Conservation (phyloP, 2,888 invertebrate species). For the Aphelenchoides bicaudatus region DNA sequence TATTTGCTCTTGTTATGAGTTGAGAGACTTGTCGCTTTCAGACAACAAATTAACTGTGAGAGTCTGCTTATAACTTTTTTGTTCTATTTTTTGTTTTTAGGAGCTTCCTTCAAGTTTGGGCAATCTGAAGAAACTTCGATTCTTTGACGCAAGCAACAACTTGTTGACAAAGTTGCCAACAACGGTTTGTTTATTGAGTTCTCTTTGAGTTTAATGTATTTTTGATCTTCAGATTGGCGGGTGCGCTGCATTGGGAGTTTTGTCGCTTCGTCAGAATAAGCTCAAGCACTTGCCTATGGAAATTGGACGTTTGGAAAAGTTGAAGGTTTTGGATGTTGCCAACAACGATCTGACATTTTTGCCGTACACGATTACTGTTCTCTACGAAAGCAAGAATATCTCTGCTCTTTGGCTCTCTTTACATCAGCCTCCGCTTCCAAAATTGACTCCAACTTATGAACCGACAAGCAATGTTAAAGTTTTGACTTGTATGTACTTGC, state of each 20-base stretch:
- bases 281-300: constrained; percentile 54
- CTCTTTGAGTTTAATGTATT: constrained; percentile 70
- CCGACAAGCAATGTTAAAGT: constrained; percentile 79
- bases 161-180: constrained; percentile 82
- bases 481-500: constrained; percentile 92
- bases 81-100: constrained; percentile 62
- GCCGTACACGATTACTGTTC: constrained; percentile 86
- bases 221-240: constrained; percentile 67
- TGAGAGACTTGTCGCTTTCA: constrained; percentile 94
- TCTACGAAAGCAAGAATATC: constrained; percentile 70
- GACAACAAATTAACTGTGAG: constrained; percentile 79
- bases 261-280: constrained; percentile 91
- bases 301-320: constrained; percentile 82
- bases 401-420: constrained; percentile 97
- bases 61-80: not conserved
- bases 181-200: constrained; percentile 76
- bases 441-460: constrained; percentile 92
- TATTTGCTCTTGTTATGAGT: constrained; percentile 75
- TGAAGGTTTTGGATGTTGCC: constrained; percentile 90
- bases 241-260: constrained; percentile 73
- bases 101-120: constrained; percentile 37
- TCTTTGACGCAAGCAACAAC: constrained; percentile 95
- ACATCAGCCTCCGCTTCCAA: constrained; percentile 90
- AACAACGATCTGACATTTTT: constrained; percentile 87
- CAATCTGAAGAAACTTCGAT: constrained; percentile 71